A percentile compares a stretch with the other conserved stretches of the same genome.
phyloP scores from a whole-genome alignment of 1,140 invertebrate genomes.

The Drosophila arizonae region DNA sequence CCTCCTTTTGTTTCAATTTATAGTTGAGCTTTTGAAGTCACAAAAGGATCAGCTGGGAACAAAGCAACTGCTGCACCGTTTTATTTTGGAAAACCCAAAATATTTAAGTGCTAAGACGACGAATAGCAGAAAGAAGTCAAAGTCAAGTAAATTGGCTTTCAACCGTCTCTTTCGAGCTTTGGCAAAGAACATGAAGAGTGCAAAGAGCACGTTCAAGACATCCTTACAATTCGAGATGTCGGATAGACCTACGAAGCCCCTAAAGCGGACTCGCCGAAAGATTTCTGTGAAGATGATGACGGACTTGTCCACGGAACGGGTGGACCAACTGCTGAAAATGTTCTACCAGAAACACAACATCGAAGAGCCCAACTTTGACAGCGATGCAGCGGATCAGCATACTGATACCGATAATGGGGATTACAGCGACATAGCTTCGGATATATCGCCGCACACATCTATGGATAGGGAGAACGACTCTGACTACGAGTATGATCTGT shows the following conservation, averaged over 20 bases:
- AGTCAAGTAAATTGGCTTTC: slow-evolving; percentile 31
- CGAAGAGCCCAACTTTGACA: slow-evolving; percentile 25
- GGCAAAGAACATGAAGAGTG: slow-evolving; percentile 46
- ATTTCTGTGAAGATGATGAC: slow-evolving; percentile 76
- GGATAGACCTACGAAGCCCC: slow-evolving; percentile 47
- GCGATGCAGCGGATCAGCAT: background rate
- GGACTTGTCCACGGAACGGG: slow-evolving; percentile 64
- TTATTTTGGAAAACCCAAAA: slow-evolving; percentile 69
- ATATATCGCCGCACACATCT: slow-evolving; percentile 19
- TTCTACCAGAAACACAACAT: slow-evolving; percentile 69
- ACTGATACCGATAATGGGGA: slow-evolving; percentile 38
- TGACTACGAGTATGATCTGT: slow-evolving; percentile 70
- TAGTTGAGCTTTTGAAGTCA: slow-evolving; percentile 69
- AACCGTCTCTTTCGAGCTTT: slow-evolving; percentile 51
- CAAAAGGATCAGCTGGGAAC: slow-evolving; percentile 71
- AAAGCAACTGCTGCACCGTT: slow-evolving; percentile 63
- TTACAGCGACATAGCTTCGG: slow-evolving; percentile 40
- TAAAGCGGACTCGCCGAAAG: slow-evolving; percentile 63
- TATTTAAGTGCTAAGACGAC: slow-evolving; percentile 14
- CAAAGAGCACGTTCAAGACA: slow-evolving; percentile 62
- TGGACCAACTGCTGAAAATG: slow-evolving; percentile 63
- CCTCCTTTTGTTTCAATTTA: slow-evolving; percentile 4
- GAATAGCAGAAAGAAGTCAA: background rate
- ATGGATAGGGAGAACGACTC: slow-evolving; percentile 41
- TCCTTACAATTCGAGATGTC: slow-evolving; percentile 67